Evolutionary conservation across 2,113 vertebrate species (phyloP).

Genomic region (Gasterosteus aculeatus): DNA sequence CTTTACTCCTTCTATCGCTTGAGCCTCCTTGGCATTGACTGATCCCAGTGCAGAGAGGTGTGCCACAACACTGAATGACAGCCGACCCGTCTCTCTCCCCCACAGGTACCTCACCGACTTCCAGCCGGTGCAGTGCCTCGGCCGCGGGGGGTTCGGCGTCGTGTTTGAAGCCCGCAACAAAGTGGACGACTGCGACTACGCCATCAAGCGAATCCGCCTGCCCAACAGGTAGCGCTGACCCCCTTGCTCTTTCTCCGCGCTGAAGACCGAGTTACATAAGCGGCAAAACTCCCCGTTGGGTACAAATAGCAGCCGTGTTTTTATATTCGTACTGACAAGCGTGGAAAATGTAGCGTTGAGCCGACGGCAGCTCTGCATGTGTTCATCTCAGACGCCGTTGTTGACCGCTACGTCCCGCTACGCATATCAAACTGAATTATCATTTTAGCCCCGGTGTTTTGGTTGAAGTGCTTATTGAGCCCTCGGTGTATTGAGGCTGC

Average conservation of each 20-base stretch:
- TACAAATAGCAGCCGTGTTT: slow-evolving; percentile 9
- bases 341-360: slow-evolving; percentile 6
- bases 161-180: slow-evolving; percentile 98
- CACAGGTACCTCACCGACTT: slow-evolving; percentile 95
- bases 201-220: slow-evolving; percentile 97
- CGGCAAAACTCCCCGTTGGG: neutral
- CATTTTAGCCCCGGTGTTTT: slow-evolving; percentile 6
- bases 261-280: slow-evolving; percentile 24
- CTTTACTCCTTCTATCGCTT: neutral
- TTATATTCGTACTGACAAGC: slow-evolving; percentile 26
- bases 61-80: slow-evolving; percentile 9
- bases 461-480: neutral
- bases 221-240: slow-evolving; percentile 88
- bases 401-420: neutral
- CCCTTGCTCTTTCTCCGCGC: slow-evolving; percentile 19
- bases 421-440: slow-evolving; percentile 2
- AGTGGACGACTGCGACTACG: slow-evolving; percentile 98
- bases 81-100: slow-evolving; percentile 39
- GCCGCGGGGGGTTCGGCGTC: slow-evolving; percentile 95
- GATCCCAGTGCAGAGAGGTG: neutral
- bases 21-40: neutral
- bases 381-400: slow-evolving; percentile 10
- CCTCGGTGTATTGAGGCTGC: neutral
- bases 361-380: neutral
- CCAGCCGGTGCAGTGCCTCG: slow-evolving; percentile 96